Percentiles rank a stretch among this genome's conserved stretches.
phyloP scores from a whole-genome alignment of 2,797 vertebrate genomes.

The Microctenopoma steveboyesi region DNA sequence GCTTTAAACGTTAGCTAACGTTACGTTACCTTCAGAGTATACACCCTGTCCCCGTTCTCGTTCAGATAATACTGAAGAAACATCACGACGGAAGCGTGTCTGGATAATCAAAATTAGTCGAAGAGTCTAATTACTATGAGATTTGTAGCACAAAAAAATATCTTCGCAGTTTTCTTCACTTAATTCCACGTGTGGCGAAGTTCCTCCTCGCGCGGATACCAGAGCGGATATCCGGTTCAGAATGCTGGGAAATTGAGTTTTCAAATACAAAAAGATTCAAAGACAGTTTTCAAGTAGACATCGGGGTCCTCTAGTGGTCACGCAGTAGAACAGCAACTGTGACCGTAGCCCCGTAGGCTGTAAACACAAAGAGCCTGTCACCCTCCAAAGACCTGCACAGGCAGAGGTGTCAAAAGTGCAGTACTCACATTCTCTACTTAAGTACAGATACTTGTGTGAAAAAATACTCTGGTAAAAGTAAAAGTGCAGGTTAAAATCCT shows the following conservation, averaged over 20 bases:
- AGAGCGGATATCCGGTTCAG: conserved; percentile 60
- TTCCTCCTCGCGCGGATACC: fast-evolving
- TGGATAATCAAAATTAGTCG: not conserved
- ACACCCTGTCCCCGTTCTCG: conserved; percentile 87
- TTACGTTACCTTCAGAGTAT: conserved; percentile 88
- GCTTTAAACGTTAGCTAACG: too few species aligned
- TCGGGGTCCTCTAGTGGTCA: too few species aligned
- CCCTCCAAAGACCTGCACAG: too few species aligned
- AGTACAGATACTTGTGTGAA: too few species aligned
- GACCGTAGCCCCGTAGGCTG: too few species aligned
- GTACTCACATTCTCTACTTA: too few species aligned
- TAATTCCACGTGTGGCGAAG: conserved; percentile 53
- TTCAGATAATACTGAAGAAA: conserved; percentile 89
- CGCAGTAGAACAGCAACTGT: too few species aligned
- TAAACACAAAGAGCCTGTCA: too few species aligned
- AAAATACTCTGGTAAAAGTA: too few species aligned
- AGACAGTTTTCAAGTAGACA: fast-evolving
- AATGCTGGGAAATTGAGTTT: conserved; percentile 62
- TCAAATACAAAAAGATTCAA: fast-evolving
- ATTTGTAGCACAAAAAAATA: not conserved
- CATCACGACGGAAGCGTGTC: conserved; percentile 70
- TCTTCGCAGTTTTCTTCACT: fast-evolving
- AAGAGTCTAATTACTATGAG: not conserved
- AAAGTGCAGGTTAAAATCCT: too few species aligned
- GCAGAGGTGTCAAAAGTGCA: too few species aligned